Base-by-base conservation (phyloP, 2,113 vertebrate genomes). In the Burhinus bistriatus region DNA sequence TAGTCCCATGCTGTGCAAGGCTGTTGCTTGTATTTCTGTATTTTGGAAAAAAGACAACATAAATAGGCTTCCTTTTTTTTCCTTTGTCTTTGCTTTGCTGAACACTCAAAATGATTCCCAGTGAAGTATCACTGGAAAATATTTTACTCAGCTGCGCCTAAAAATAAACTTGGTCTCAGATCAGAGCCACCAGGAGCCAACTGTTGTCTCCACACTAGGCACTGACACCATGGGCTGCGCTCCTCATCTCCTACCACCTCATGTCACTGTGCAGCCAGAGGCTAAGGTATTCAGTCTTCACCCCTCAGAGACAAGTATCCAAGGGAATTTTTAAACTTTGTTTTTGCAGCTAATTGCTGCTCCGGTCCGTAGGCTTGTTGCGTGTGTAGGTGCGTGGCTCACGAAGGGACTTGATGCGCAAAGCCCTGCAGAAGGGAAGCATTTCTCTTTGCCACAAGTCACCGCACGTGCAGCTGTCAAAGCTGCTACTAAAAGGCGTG, bases 81-180 rank as follows among this genome's bases (percentile, higher is more conserved):
- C 15, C 34, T 45, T 49, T 76, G 32, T 73, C 79, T 94, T 90
- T 90, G 44, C n/a, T 93, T 83, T 89, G 55, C 54, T 87, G 84
- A 85, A 52, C 7, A 3, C 45, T 92, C 32, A 87, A 55, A 95
- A 91, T 85, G 5, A 87, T 82, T 95, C 83, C 57, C 78, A 73
- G 14, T 61, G 59, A 91, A 40, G 52, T 83, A 40, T 59, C 76
- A 58, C 54, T 92, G 88, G 84, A 95, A 97, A 97, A 86, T 77
- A 95, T 86, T 95, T 95, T 86, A 45, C 66, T 91, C 34, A 68
- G 29, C 70, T 87, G 38, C 26, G 64, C 64, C 82, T 96, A 90
- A 95, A 97, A 97, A 96, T 95, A 97, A 92, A 92, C 65, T 40
- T 2, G 5, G 18, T 86, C 23, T 85, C 42, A 72, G 40, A 75